phyloP scores from a whole-genome alignment of 2,888 invertebrate genomes.

The Trilocha varians region DNA sequence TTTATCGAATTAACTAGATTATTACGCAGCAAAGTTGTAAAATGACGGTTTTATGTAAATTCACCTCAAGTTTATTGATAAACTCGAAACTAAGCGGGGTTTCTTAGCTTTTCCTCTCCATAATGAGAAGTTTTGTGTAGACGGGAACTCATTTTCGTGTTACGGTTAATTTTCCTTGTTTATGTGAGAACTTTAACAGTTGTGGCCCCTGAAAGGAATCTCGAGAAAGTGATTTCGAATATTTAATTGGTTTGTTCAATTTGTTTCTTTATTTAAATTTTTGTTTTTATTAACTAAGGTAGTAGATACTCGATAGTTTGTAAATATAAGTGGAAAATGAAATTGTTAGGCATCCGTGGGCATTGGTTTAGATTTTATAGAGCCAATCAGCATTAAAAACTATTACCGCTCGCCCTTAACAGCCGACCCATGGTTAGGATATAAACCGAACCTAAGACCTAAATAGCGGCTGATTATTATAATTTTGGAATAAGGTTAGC shows the following conservation, averaged over 20 bases:
- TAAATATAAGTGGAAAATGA: no score
- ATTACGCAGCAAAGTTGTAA: neutral
- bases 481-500: no score
- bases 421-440: no score
- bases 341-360: no score
- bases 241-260: neutral
- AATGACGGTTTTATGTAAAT: neutral
- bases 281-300: no score
- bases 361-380: no score
- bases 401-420: no score
- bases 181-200: constrained; percentile 40
- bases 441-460: no score
- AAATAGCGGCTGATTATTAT: no score
- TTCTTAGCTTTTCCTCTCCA: constrained; percentile 10
- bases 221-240: constrained; percentile 7
- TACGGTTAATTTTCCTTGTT: constrained; percentile 45
- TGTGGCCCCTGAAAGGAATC: constrained; percentile 17
- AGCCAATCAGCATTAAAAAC: no score
- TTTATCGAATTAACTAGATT: neutral
- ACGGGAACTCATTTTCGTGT: constrained; percentile 36
- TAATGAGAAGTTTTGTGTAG: constrained; percentile 23
- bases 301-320: no score
- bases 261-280: neutral
- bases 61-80: constrained; percentile 26
- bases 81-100: constrained; percentile 28